Evolutionary conservation across 2,797 vertebrate species (phyloP), one percentile per base, ranked within the genome.

Genomic region (Myiothlypis chrysogaster): DNA sequence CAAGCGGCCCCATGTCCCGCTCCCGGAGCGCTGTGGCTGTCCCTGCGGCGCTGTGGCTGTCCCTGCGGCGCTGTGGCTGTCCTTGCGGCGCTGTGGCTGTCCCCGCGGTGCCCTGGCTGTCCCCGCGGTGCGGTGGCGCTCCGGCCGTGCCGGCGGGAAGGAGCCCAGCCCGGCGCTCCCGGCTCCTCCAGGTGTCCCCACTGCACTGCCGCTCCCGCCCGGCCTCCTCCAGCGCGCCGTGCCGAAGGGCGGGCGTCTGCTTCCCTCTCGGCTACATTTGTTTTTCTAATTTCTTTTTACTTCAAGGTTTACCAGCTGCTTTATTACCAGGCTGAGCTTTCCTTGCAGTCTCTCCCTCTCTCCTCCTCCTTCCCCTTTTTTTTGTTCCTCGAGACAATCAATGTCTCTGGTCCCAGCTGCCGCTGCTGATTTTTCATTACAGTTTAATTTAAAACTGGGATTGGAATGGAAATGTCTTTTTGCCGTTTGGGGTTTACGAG

Each of bases 351-450:
- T 97, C 96, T 97, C 96, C 79, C 91, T 87, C 91, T 88, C 92
- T 88, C 96, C 93, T 97, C 87, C 95, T 83, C 93, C 84, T 97
- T 96, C 93, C 93, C 92, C 83, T 83, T 97, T 98, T 98, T 98
- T 98, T 97, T 98, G 97, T 98, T 98, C 93, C 95, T 97, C 93
- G 87, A 98, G 97, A 98, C 98, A 98, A 98, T 98, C 98, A 96
- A 97, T 97, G 97, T 97, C 97, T 98, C 97, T 96, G 98, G 98
- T 98, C 98, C 98, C 98, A 98, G 98, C 98, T 98, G 98, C 98
- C 98, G 98, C 96, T 96, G 98, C 98, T 98, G 98, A 98, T 98
- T 98, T 98, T 98, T 98, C 98, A 98, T 98, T 98, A 98, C 98
- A 98, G 97, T 98, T 98, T 98, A 98, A 98, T 98, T 98, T 98